Conservation (phyloP, 2,888 invertebrate genomes). For the Drosophila prolongata region DNA sequence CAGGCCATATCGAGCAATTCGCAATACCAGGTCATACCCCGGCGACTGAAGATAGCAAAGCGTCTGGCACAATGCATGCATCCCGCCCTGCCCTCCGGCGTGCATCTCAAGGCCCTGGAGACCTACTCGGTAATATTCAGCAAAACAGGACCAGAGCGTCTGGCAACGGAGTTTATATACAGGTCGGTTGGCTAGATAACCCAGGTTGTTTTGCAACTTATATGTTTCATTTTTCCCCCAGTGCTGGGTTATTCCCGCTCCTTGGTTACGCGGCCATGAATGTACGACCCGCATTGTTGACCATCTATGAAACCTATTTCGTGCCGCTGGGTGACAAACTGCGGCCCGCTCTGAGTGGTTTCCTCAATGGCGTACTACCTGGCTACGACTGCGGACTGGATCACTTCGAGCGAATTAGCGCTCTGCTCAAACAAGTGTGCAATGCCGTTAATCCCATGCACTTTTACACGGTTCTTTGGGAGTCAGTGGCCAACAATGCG, state of each 20-base stretch:
- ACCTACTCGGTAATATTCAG: conserved; percentile 96
- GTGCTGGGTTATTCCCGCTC: conserved; percentile 93
- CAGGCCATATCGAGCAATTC: conserved; percentile 91
- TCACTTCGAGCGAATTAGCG: conserved; percentile 89
- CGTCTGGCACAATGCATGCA: conserved; percentile 97
- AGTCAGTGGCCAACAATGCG: conserved; percentile 92
- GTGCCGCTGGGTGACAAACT: conserved; percentile 90
- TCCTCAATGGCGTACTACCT: conserved; percentile 93
- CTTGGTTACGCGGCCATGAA: conserved; percentile 95
- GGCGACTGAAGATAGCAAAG: conserved; percentile 94
- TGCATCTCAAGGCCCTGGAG: conserved; percentile 95
- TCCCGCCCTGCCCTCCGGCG: conserved; percentile 95
- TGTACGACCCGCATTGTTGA: conserved; percentile 92
- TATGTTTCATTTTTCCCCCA: not conserved
- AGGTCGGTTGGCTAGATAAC: conserved; percentile 85
- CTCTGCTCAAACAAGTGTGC: conserved; percentile 86
- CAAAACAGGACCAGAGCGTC: conserved; percentile 92
- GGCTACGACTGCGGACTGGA: conserved; percentile 94
- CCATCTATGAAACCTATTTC: conserved; percentile 94
- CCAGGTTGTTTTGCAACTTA: not conserved
- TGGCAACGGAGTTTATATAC: conserved; percentile 94
- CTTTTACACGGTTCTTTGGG: conserved; percentile 96
- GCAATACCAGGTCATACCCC: conserved; percentile 93
- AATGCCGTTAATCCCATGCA: conserved; percentile 90
- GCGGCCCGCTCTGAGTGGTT: conserved; percentile 92